Evolutionary conservation across 2,888 invertebrate species (phyloP).

Genomic region (Adelphocoris suturalis): DNA sequence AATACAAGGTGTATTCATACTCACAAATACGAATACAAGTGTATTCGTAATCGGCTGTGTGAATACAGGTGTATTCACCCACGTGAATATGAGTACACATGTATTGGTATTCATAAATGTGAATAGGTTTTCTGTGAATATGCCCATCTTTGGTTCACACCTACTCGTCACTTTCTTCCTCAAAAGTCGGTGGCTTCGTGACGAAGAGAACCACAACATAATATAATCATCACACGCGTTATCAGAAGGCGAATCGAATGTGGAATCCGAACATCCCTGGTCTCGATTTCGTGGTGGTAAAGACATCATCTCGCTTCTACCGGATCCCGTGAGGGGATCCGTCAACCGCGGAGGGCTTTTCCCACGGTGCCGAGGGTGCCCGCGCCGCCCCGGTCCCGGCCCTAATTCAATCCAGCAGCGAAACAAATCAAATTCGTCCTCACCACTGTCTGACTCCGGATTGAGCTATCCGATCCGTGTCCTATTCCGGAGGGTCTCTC

Average conservation of each 20-base stretch:
- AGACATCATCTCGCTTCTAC: neutral
- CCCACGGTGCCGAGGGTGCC: slow-evolving; percentile 36
- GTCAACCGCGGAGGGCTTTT: neutral
- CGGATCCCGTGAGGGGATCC: neutral
- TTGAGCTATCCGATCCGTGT: neutral
- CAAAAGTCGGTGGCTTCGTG: neutral
- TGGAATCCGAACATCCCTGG: slow-evolving; percentile 22
- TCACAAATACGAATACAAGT: no score
- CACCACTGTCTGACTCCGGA: slow-evolving; percentile 37
- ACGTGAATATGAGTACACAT: no score
- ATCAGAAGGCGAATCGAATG: neutral
- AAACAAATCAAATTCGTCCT: slow-evolving; percentile 50
- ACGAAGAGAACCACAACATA: neutral
- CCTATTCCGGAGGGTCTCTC: neutral
- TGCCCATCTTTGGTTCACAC: no score
- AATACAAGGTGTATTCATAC: no score
- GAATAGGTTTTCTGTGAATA: no score
- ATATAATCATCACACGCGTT: neutral
- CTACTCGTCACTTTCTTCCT: no score
- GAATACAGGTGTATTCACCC: no score
- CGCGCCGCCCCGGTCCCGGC: slow-evolving; percentile 6
- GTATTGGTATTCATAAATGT: no score
- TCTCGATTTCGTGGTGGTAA: slow-evolving; percentile 35
- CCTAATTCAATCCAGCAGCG: slow-evolving; percentile 43
- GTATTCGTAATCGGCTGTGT: no score